These are phyloP conservation scores for Polydrusus tereticollis DNA, from an alignment of 2,888 invertebrate genomes.

Conservation along the genomic window DNA sequence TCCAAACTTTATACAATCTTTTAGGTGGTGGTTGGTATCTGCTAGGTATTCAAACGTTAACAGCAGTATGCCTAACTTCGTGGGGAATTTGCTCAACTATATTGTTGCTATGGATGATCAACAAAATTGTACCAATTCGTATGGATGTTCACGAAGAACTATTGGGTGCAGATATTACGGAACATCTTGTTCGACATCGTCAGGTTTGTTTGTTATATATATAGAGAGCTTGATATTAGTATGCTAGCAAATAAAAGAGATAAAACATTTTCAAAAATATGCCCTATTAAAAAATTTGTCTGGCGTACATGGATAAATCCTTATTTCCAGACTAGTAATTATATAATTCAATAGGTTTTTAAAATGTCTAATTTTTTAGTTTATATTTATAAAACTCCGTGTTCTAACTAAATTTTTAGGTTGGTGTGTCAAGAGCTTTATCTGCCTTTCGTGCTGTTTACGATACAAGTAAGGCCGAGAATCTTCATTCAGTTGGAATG, in stretches of 20 bases:
- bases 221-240: no score
- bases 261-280: no score
- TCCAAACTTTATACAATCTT: background rate
- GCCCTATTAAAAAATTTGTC: no score
- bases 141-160: conserved; percentile 90
- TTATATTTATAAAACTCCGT: no score
- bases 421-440: conserved; percentile 79
- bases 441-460: conserved; percentile 79
- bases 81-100: conserved; percentile 85
- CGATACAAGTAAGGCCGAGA: conserved; percentile 61
- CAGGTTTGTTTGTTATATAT: no score
- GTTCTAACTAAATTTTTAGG: no score
- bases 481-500: conserved; percentile 70
- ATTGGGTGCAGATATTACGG: conserved; percentile 89
- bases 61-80: conserved; percentile 76
- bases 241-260: no score
- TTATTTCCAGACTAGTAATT: no score
- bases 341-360: no score
- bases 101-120: conserved; percentile 81
- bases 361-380: no score
- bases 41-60: conserved; percentile 84
- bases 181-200: conserved; percentile 84
- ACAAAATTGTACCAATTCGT: conserved; percentile 84
- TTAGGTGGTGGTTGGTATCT: conserved; percentile 90
- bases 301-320: no score